A percentile compares a stretch with the other conserved stretches of the same genome.
These are phyloP conservation scores for Porites rus DNA, from an alignment of 92 coral and sea anemone species.

Conservation along the genomic window DNA sequence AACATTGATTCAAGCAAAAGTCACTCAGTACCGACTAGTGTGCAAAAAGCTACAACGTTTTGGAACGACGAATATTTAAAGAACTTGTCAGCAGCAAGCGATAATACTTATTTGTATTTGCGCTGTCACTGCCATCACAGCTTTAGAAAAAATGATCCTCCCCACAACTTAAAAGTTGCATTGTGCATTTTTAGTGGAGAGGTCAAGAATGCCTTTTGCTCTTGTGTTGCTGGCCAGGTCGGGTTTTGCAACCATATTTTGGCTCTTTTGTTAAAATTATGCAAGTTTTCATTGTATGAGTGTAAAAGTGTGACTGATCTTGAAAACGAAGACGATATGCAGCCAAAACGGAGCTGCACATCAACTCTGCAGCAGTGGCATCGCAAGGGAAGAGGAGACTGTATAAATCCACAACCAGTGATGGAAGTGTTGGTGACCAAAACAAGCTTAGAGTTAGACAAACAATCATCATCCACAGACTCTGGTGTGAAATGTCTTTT, in stretches of 20 bases:
- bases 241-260: conserved; percentile 60
- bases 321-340: too few species aligned
- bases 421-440: conserved; percentile 61
- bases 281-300: too few species aligned
- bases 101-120: conserved; percentile 18
- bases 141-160: conserved; percentile 57
- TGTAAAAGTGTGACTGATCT: too few species aligned
- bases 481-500: conserved; percentile 50
- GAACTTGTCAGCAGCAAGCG: conserved; percentile 51
- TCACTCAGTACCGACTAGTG: conserved; percentile 62
- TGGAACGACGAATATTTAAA: conserved; percentile 65
- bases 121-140: conserved; percentile 50
- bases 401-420: conserved; percentile 23
- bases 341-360: too few species aligned
- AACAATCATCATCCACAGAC: conserved; percentile 21
- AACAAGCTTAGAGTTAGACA: conserved; percentile 21
- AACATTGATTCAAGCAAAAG: conserved; percentile 44
- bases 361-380: too few species aligned
- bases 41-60: conserved; percentile 71
- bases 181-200: conserved; percentile 29
- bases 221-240: conserved; percentile 50
- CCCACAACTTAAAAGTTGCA: conserved; percentile 35
- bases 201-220: too few species aligned
- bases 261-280: conserved; percentile 26
- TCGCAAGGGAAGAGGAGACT: conserved; percentile 13